These are phyloP conservation scores for Stegastes partitus DNA, from an alignment of 2,113 vertebrate species.

Conservation along the genomic window DNA sequence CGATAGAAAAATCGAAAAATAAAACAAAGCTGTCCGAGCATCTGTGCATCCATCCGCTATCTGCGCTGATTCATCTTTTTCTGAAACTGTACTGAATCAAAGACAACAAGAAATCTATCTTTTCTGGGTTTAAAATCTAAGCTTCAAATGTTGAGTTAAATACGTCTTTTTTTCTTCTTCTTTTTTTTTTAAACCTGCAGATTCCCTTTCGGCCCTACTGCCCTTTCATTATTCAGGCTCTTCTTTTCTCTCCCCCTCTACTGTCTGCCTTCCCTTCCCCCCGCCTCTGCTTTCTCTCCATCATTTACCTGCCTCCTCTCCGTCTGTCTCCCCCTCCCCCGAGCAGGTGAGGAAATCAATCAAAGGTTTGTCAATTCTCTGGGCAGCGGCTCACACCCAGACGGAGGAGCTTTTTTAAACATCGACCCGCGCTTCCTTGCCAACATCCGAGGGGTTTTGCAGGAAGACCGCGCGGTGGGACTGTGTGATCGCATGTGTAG, in stretches of 20 bases:
- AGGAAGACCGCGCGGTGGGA: not conserved
- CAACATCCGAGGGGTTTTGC: constrained; percentile 7
- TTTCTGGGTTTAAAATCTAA: not conserved
- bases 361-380: constrained; percentile 60
- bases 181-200: not conserved
- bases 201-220: constrained; percentile 10
- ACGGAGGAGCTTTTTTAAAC: constrained; percentile 42
- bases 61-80: too few species aligned
- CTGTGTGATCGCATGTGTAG: not conserved
- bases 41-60: not conserved
- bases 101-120: not conserved
- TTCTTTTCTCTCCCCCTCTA: constrained; percentile 23
- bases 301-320: constrained; percentile 54
- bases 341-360: constrained; percentile 75
- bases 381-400: constrained; percentile 49
- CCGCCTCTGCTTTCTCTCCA: constrained; percentile 35
- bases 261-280: not conserved
- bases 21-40: not conserved
- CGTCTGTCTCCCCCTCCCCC: constrained; percentile 8
- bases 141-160: not conserved
- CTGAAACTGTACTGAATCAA: too few species aligned
- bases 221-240: constrained; percentile 44
- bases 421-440: constrained; percentile 46
- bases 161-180: not conserved
- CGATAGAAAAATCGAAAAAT: not conserved